These are phyloP conservation scores for Sprattus sprattus DNA, from an alignment of 2,113 vertebrate species.

Conservation along the genomic window DNA sequence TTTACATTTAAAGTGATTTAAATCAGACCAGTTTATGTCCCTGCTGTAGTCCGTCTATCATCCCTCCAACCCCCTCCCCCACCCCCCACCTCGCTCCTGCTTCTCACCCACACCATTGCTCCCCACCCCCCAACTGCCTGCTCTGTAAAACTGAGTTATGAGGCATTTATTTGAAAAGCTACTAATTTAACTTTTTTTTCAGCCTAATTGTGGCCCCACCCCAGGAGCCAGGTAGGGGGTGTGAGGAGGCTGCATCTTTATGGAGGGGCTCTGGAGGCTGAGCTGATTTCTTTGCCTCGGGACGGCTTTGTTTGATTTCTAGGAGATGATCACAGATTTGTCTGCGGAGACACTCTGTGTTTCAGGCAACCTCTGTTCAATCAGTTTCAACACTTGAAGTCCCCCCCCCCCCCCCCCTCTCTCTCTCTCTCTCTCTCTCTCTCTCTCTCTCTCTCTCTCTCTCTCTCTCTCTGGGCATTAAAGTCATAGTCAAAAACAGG, in stretches of 20 bases:
- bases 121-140: constrained; percentile 30
- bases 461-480: constrained; percentile 36
- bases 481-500: constrained; percentile 3
- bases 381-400: not conserved
- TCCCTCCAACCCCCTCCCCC: constrained; percentile 45
- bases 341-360: not conserved
- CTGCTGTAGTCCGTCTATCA: constrained; percentile 69
- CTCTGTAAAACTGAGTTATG: constrained; percentile 63
- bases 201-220: constrained; percentile 12
- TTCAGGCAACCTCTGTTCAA: not conserved
- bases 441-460: constrained; percentile 8
- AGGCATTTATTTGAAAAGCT: constrained; percentile 75
- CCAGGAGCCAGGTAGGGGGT: constrained; percentile 24
- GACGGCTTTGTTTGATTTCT: not conserved
- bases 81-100: constrained; percentile 24
- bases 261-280: not conserved
- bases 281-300: not conserved
- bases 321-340: not conserved
- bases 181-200: constrained; percentile 69
- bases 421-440: constrained; percentile 21
- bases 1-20: constrained; percentile 81
- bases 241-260: constrained; percentile 51
- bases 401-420: constrained; percentile 39
- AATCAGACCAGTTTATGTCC: constrained; percentile 69
- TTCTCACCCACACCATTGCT: not conserved